These are phyloP conservation scores for Acridotheres tristis DNA, from an alignment of 2,797 vertebrate genomes.

Conservation along the genomic window DNA sequence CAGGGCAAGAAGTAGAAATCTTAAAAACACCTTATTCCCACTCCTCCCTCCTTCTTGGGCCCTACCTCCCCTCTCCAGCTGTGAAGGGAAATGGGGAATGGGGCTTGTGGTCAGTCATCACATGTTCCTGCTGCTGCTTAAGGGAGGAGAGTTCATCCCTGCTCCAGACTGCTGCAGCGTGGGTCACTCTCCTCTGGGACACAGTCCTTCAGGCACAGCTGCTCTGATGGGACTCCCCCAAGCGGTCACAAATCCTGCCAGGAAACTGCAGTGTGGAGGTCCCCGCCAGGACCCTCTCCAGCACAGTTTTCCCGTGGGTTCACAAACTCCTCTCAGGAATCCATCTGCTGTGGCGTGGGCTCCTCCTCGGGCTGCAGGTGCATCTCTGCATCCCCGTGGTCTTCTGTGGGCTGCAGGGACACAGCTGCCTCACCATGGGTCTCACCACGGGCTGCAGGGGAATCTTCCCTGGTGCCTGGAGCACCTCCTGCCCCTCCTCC, in stretches of 20 bases:
- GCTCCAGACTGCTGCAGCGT: neutral
- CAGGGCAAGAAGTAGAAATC: neutral
- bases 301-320: neutral
- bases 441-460: neutral
- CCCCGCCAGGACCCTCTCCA: neutral
- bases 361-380: neutral
- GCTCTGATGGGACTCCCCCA: neutral
- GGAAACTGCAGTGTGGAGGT: neutral
- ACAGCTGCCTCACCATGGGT: neutral
- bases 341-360: neutral
- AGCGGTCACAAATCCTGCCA: neutral
- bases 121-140: neutral
- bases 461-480: fast-evolving
- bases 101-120: neutral
- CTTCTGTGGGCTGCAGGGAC: neutral
- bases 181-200: neutral
- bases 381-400: neutral
- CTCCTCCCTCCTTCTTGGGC: neutral
- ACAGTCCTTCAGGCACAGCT: neutral
- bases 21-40: neutral
- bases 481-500: neutral
- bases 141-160: neutral
- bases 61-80: neutral
- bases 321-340: neutral
- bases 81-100: neutral